Base-by-base conservation (phyloP, 2,888 invertebrate genomes). In the Pheosia gnoma region DNA sequence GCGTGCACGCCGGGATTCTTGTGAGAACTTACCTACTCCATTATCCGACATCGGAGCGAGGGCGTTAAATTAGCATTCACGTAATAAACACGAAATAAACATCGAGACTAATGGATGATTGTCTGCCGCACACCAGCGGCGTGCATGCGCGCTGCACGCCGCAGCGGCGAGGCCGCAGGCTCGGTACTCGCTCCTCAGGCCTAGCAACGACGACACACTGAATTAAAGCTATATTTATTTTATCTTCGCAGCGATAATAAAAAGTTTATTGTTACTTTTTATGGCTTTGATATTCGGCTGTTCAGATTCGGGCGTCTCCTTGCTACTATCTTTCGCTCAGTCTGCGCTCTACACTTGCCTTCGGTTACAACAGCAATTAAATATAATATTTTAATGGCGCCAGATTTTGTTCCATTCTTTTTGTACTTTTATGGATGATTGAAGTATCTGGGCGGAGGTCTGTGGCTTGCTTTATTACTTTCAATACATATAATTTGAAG, bases 71-170 rank as follows among this genome's bases (percentile, higher is more conserved):
- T 89, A 88, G 81, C 84, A 84, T 87, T 83, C 79, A 81, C 80
- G 84, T 83, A 82, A 84, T 87, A 86, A 87, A 88, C 86, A 87
- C 85, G 89, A 87, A 87, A 88, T 89, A 89, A 90, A 88, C 87
- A 86, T 89, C 87, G 85, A 88, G 82, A 88, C 89, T 88, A 89
- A 90, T 91, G 90, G 87, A 88, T 88, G 89, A 90, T 90, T 84
- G 87, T 71, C 67, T 68, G 67, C 56, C 52, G 45, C 61, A 38
- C 49, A 64, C 43, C 65, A 61, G 55, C 36, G 37, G 38, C 57
- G 39, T 5, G 49, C 61, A 13, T 59, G 49, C 45, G 60, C 49
- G 55, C 57, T 61, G 61, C 52, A 43, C 59, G 62, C 59, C 58
- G 62, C 70, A 58, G 62, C 62, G 70, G 53, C 57, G 61, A 58